These are phyloP conservation scores for Kryptolebias marmoratus DNA, from an alignment of 2,113 vertebrate genomes.

Conservation along the genomic window DNA sequence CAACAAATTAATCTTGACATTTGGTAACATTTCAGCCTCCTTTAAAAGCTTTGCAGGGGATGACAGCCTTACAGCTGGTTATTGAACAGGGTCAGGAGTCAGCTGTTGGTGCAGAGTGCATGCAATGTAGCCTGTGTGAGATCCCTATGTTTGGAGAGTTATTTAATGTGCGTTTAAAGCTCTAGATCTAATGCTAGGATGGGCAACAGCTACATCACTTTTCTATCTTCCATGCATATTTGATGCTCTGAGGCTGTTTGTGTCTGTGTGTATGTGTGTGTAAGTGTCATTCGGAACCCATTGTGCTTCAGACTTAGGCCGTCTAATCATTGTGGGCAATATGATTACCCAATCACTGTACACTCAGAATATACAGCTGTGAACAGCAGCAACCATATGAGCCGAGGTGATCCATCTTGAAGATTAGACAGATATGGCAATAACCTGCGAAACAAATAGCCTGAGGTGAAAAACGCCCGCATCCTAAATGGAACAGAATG, in stretches of 20 bases:
- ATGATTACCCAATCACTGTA: slow-evolving; percentile 60
- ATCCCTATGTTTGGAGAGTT: background rate
- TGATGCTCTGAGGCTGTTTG: slow-evolving; percentile 20
- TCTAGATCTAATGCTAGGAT: background rate
- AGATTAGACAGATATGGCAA: slow-evolving; percentile 51
- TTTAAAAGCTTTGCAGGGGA: slow-evolving; percentile 53
- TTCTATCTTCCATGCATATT: slow-evolving; percentile 9
- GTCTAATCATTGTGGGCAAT: slow-evolving; percentile 52
- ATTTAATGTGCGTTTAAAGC: slow-evolving; percentile 3
- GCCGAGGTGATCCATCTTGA: slow-evolving; percentile 53
- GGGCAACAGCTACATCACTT: background rate
- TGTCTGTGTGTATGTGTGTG: slow-evolving; percentile 10
- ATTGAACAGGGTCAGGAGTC: slow-evolving; percentile 30
- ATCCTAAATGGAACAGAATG: slow-evolving; percentile 11
- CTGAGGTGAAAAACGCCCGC: slow-evolving; percentile 22
- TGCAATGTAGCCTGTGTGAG: slow-evolving; percentile 3
- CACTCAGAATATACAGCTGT: slow-evolving; percentile 50
- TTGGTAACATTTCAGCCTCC: slow-evolving; percentile 49
- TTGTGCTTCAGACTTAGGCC: slow-evolving; percentile 21
- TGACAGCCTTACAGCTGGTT: slow-evolving; percentile 56
- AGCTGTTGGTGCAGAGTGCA: slow-evolving; percentile 19
- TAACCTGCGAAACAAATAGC: slow-evolving; percentile 43
- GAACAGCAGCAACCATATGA: slow-evolving; percentile 55
- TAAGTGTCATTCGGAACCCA: slow-evolving; percentile 34
- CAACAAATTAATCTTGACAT: slow-evolving; percentile 59